These are phyloP conservation scores for Hippocampus mohnikei DNA, from an alignment of 2,113 vertebrate species.

Conservation along the genomic window DNA sequence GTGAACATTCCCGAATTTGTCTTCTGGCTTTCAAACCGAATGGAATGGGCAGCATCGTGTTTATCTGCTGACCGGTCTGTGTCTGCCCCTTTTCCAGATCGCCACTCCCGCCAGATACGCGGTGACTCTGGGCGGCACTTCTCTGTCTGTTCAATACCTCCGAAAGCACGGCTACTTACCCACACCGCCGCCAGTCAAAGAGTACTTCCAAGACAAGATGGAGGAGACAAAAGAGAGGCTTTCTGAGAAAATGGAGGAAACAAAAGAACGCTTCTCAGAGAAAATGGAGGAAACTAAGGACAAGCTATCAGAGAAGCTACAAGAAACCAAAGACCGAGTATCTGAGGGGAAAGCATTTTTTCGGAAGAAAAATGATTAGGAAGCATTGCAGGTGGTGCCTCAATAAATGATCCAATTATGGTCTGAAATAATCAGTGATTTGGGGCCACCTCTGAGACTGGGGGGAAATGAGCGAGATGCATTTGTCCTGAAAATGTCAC, in stretches of 20 bases:
- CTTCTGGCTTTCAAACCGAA: neutral
- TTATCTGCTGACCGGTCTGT: neutral
- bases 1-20: neutral
- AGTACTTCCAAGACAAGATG: constrained; percentile 89
- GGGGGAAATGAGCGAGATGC: neutral
- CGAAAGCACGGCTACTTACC: constrained; percentile 85
- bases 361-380: constrained; percentile 84
- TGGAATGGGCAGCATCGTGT: neutral
- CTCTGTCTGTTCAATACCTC: constrained; percentile 87
- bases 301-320: constrained; percentile 78
- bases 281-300: constrained; percentile 88
- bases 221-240: constrained; percentile 80
- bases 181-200: constrained; percentile 89
- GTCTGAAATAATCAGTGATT: constrained; percentile 9
- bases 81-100: constrained; percentile 73
- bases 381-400: neutral
- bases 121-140: constrained; percentile 90
- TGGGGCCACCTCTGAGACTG: constrained; percentile 11
- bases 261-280: constrained; percentile 76
- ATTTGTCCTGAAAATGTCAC: constrained; percentile 33
- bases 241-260: constrained; percentile 88
- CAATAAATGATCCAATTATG: constrained; percentile 8
- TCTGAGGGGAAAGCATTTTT: constrained; percentile 73
- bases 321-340: constrained; percentile 94
- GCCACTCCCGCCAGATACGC: constrained; percentile 92